Evolutionary conservation across 2,888 invertebrate genomes (phyloP).

Genomic region (Epirrhoe tristata): DNA sequence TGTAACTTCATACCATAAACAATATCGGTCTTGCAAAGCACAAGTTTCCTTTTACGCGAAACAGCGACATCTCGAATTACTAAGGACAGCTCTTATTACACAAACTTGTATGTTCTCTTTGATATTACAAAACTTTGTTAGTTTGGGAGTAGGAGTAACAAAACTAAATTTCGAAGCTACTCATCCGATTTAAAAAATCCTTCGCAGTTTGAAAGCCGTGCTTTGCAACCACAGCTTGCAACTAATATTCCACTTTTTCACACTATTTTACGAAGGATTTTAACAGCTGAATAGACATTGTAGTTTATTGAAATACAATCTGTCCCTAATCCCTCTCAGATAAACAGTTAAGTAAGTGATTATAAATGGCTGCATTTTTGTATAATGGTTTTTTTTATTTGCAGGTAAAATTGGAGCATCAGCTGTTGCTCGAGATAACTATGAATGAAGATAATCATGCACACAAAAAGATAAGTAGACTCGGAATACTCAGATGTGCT

Average conservation of each 20-base stretch:
- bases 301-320: conserved; percentile 47
- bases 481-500: conserved; percentile 26
- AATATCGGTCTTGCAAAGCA: conserved; percentile 33
- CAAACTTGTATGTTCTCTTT: conserved; percentile 14
- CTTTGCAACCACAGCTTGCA: too few species aligned
- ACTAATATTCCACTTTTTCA: conserved; percentile 9
- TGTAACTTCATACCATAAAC: conserved; percentile 26
- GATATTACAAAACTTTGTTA: background rate
- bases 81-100: conserved; percentile 26
- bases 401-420: conserved; percentile 59
- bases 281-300: conserved; percentile 47
- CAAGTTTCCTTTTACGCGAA: conserved; percentile 32
- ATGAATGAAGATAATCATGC: conserved; percentile 33
- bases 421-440: conserved; percentile 36
- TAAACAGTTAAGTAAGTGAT: conserved; percentile 59
- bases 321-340: conserved; percentile 51
- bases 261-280: conserved; percentile 38
- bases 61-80: conserved; percentile 39
- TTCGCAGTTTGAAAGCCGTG: background rate
- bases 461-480: conserved; percentile 23
- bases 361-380: conserved; percentile 48
- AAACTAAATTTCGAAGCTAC: background rate
- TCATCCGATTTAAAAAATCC: background rate
- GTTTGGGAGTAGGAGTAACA: too few species aligned
- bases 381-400: conserved; percentile 52